phyloP scores from a whole-genome alignment of 1,140 invertebrate species.

The Ganaspis sp. region DNA sequence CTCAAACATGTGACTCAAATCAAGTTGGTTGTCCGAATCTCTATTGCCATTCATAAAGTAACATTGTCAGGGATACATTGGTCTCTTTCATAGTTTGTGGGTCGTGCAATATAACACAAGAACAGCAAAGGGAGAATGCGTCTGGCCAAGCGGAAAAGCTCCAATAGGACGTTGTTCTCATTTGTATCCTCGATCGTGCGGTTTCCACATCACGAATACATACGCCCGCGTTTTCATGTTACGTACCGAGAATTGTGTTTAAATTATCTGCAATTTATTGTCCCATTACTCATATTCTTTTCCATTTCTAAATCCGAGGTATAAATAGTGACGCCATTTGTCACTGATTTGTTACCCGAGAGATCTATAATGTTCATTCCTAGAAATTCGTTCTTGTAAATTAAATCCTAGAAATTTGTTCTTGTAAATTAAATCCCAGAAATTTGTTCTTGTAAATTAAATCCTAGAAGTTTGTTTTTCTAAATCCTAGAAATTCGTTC shows the following conservation, averaged over 20 bases:
- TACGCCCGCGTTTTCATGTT: not conserved
- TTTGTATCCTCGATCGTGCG: conserved; percentile 9
- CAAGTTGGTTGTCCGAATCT: conserved; percentile 56
- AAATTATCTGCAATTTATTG: conserved; percentile 21
- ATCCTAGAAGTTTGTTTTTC: too few species aligned
- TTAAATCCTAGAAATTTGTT: too few species aligned
- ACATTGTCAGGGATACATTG: conserved; percentile 31
- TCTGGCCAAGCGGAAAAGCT: conserved; percentile 6
- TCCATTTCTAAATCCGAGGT: not conserved
- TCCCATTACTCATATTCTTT: conserved; percentile 24
- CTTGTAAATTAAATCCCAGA: too few species aligned
- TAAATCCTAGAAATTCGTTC: too few species aligned
- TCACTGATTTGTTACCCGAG: conserved; percentile 18
- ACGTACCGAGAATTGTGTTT: not conserved
- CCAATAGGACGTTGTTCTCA: conserved; percentile 16
- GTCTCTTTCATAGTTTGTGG: conserved; percentile 10
- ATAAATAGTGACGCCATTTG: conserved; percentile 1
- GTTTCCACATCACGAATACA: not conserved
- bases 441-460: too few species aligned
- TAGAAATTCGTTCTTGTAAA: not conserved
- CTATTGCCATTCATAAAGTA: conserved; percentile 43
- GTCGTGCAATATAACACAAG: not conserved
- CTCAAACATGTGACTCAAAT: conserved; percentile 38
- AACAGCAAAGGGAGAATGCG: not conserved
- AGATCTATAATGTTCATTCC: not conserved